These are phyloP conservation scores for Micrasema longulum DNA, from an alignment of 1,140 invertebrate genomes.

Conservation along the genomic window DNA sequence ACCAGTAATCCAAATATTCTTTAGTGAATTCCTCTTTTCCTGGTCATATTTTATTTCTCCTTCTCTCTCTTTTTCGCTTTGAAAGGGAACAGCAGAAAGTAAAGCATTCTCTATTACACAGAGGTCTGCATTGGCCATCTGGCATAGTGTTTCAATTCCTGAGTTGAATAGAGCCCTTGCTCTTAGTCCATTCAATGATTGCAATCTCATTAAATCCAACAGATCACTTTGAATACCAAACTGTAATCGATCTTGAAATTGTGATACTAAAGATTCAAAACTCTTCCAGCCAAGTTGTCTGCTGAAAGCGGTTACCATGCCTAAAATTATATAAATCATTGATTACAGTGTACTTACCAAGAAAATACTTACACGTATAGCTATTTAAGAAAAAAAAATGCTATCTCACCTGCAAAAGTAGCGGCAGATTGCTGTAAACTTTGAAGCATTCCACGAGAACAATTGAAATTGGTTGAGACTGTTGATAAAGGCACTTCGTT, in stretches of 20 bases:
- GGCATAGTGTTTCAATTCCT: conserved; percentile 83
- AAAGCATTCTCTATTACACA: conserved; percentile 82
- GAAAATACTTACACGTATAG: not conserved
- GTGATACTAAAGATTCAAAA: conserved; percentile 88
- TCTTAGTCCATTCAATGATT: conserved; percentile 84
- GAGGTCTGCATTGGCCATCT: conserved; percentile 80
- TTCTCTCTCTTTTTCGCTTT: conserved; percentile 80
- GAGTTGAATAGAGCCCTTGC: conserved; percentile 88
- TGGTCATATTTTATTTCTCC: conserved; percentile 78
- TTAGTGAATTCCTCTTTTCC: conserved; percentile 74
- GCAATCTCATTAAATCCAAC: conserved; percentile 89
- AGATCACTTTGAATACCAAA: conserved; percentile 95
- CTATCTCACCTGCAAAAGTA: conserved; percentile 88
- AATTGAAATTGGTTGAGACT: conserved; percentile 87
- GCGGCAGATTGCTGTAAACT: conserved; percentile 94
- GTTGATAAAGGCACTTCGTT: conserved; percentile 86
- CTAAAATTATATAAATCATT: conserved; percentile 63
- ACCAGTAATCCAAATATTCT: conserved; percentile 86
- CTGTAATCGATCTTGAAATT: conserved; percentile 93
- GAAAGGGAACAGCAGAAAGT: conserved; percentile 84
- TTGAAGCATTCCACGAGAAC: conserved; percentile 89
- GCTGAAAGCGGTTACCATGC: conserved; percentile 94
- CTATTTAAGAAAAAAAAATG: conserved; percentile 55
- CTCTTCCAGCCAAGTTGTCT: conserved; percentile 92
- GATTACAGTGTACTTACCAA: not conserved